Conservation (phyloP, 2,888 invertebrate species). For the Plebejus melissa region DNA sequence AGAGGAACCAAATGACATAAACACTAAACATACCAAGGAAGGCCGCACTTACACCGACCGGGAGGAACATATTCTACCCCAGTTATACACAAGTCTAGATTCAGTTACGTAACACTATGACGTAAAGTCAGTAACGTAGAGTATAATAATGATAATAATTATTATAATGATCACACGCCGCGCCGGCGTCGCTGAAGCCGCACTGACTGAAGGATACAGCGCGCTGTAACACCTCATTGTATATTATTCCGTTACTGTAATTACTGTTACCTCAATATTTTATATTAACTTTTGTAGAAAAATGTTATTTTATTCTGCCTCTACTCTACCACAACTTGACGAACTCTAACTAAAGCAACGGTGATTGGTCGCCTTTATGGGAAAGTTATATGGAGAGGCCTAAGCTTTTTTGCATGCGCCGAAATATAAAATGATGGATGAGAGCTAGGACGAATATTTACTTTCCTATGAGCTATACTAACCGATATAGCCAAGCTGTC, state of each 20-base stretch:
- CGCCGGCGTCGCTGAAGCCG: background rate
- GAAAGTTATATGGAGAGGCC: too few species aligned
- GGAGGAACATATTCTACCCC: background rate
- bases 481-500: too few species aligned
- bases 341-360: background rate
- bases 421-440: too few species aligned
- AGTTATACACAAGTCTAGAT: background rate
- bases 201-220: constrained; percentile 1
- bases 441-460: background rate
- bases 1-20: background rate
- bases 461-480: background rate
- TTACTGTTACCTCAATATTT: background rate
- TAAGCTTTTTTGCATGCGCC: too few species aligned
- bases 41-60: background rate
- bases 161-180: background rate
- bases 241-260: background rate
- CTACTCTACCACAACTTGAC: background rate
- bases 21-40: background rate
- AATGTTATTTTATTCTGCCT: background rate
- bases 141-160: background rate
- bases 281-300: background rate
- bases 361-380: background rate
- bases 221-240: background rate
- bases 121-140: background rate
- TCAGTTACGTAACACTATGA: background rate